Evolutionary conservation across 1,140 invertebrate genomes (phyloP).

Genomic region (Penaeus indicus): DNA sequence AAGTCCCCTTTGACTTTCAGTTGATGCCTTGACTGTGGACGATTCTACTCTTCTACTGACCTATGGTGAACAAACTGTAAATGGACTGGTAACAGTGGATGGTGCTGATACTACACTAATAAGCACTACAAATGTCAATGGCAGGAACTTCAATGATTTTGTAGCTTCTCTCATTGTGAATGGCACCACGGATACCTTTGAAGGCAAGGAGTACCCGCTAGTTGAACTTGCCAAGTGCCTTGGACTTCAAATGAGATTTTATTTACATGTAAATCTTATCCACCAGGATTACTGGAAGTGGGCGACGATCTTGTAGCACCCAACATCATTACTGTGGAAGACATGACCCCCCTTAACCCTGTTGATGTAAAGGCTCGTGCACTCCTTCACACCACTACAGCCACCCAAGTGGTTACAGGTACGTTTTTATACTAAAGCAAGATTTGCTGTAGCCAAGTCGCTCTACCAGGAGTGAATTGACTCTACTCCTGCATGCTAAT

Average conservation of each 20-base stretch:
- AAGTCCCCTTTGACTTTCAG: conserved; percentile 17
- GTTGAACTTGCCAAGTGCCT: too few relatives aligned
- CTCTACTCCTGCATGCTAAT: too few relatives aligned
- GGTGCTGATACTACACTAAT: background rate
- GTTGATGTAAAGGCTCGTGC: background rate
- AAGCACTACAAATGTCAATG: background rate
- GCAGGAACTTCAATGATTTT: conserved; percentile 8
- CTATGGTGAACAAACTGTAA: conserved; percentile 19
- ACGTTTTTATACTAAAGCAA: background rate
- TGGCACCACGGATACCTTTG: background rate
- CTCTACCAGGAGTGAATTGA: too few relatives aligned
- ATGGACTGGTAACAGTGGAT: background rate
- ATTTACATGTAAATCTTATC: too few relatives aligned
- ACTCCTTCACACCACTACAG: conserved; percentile 7
- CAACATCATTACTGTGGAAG: background rate
- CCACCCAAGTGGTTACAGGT: conserved; percentile 37
- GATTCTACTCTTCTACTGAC: conserved; percentile 2
- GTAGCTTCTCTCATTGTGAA: conserved; percentile 13
- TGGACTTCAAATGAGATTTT: too few relatives aligned
- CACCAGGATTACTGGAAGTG: too few relatives aligned
- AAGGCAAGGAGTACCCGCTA: too few relatives aligned
- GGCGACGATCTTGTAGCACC: background rate
- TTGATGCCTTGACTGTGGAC: background rate
- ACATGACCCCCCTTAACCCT: background rate
- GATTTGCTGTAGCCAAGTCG: background rate